Evolutionary conservation across 2,888 invertebrate species (phyloP), one percentile per base, ranked within the genome.

Genomic region (Megastigmus dorsalis): DNA sequence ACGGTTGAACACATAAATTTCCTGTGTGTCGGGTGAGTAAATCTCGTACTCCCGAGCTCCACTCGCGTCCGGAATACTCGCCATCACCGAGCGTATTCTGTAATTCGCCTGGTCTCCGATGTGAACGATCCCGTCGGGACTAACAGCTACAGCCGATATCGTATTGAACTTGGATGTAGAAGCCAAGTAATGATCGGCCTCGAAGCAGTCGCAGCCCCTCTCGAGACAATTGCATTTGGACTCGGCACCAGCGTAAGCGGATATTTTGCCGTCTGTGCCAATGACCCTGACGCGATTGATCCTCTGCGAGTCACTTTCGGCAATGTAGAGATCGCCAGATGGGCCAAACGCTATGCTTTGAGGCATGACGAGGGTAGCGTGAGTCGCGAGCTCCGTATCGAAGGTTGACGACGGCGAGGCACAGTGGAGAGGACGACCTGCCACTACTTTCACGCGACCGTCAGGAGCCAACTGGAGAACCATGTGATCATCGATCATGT

Each of bases 401-500:
- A 93, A 94, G 0, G 93, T 94, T 0, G 93, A 92, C 0, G 94
- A 90, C 0, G 95, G 94, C 0, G 95, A 94, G 7, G 95, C 95
- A 84, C 98, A 99, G 85, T 98, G 97, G 0, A 97, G 90, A 0
- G 98, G 97, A 63, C 96, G 92, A 5, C 98, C 98, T 3, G 97
- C 98, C 15, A 98, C 94, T 0, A 98, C 96, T 81, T 97, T 95
- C 0, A 97, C 95, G 70, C 97, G 91, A 13, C 96, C 95, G 87
- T 97, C 97, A 0, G 95, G 93, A 1, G 97, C 97, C 89, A 98
- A 91, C 84, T 97, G 95, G 13, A 98, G 90, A 60, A 96, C 95
- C 95, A 97, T 96, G 84, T 97, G 97, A 84, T 97, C 97, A 83
- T 99, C 99, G 62, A 99, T 95, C 80, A 99, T 96, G 86, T 98